These are phyloP conservation scores for Pantherophis alleghaniensis DNA, from an alignment of 2,797 vertebrate genomes.

Conservation along the genomic window DNA sequence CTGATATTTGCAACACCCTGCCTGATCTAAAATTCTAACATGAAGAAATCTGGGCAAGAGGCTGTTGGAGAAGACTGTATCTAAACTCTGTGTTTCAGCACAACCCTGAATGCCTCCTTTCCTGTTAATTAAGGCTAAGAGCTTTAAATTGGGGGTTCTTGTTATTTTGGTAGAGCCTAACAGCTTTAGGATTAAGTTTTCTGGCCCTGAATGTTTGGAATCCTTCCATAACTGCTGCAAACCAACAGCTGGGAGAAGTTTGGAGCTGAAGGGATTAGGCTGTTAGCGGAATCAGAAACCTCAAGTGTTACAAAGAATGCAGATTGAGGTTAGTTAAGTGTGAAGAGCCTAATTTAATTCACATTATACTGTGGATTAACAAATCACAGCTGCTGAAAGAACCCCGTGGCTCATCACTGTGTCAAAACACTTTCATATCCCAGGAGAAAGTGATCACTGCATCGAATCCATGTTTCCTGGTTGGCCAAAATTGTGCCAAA, in stretches of 20 bases:
- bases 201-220: conserved; percentile 35
- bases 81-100: neutral
- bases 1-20: neutral
- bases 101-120: conserved; percentile 22
- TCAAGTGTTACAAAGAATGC: conserved; percentile 75
- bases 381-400: conserved; percentile 77
- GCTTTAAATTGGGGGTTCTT: conserved; percentile 24
- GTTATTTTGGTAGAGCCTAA: conserved; percentile 27
- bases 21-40: neutral
- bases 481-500: conserved; percentile 2
- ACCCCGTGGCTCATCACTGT: conserved; percentile 35
- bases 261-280: conserved; percentile 75
- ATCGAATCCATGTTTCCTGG: neutral
- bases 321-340: conserved; percentile 86
- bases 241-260: conserved; percentile 71
- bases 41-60: neutral
- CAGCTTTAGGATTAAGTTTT: conserved; percentile 37
- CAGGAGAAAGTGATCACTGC: conserved; percentile 18
- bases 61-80: neutral
- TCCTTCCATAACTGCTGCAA: conserved; percentile 26
- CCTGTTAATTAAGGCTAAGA: conserved; percentile 31
- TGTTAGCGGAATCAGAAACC: conserved; percentile 60
- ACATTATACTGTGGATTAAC: conserved; percentile 84
- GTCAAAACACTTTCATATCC: conserved; percentile 18
- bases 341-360: conserved; percentile 91